These are phyloP conservation scores for Rotaria macrura DNA, from an alignment of 2,888 invertebrate genomes.

Conservation along the genomic window DNA sequence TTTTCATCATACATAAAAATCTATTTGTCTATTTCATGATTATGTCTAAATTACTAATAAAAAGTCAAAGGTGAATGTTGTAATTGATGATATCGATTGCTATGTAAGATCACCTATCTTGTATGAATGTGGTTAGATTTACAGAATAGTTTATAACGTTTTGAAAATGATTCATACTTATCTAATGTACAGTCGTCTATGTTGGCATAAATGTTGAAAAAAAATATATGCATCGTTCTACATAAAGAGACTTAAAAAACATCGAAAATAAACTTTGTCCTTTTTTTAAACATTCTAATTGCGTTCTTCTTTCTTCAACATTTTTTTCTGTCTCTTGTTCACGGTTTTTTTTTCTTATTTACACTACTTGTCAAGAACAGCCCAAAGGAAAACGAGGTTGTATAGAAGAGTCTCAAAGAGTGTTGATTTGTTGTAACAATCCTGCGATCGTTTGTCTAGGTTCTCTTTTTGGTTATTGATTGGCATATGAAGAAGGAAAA, in stretches of 20 bases:
- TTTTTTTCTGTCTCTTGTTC: neutral
- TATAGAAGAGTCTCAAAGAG: neutral
- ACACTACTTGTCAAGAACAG: conserved; percentile 3
- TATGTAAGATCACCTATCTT: neutral
- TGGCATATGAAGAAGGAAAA: neutral
- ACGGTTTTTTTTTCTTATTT: neutral
- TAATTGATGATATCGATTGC: neutral
- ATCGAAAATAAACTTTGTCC: neutral
- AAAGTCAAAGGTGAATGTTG: no score
- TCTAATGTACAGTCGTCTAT: no score
- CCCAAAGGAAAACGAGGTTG: neutral
- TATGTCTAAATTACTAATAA: neutral
- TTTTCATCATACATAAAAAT: neutral
- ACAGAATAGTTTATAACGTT: neutral
- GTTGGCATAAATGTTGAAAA: neutral
- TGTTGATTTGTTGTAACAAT: neutral
- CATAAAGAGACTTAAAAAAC: neutral
- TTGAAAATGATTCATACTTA: neutral
- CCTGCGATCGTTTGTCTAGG: neutral
- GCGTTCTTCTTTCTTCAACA: neutral
- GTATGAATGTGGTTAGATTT: neutral
- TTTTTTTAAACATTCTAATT: neutral
- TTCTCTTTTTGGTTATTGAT: neutral
- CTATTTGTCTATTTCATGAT: neutral
- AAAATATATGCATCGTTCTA: neutral